These are phyloP conservation scores for Xiphorhynchus elegans DNA, from an alignment of 2,113 vertebrate genomes.

Conservation along the genomic window DNA sequence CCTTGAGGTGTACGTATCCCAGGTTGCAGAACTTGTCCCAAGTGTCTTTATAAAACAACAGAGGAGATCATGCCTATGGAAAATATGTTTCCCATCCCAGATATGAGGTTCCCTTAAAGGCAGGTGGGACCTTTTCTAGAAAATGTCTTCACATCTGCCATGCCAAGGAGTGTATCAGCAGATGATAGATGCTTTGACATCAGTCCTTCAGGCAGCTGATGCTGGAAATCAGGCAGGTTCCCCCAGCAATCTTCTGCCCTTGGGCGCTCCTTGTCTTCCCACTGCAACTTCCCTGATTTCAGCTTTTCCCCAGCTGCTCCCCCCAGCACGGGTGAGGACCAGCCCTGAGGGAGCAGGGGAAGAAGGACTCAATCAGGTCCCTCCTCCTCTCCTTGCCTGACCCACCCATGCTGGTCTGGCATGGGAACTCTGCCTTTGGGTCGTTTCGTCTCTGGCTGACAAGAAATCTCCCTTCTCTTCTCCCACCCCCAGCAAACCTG, in stretches of 20 bases:
- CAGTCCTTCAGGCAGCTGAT: not conserved
- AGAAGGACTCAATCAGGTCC: rapidly evolving
- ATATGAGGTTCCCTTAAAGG: not conserved
- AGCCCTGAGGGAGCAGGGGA: not conserved
- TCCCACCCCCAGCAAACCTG: not conserved
- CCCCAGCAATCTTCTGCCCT: not conserved
- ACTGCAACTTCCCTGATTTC: not conserved
- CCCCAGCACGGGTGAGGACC: not conserved
- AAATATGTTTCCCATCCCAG: not conserved
- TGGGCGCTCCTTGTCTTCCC: not conserved
- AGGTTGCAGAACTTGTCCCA: rapidly evolving
- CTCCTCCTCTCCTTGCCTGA: not conserved
- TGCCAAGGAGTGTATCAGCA: rapidly evolving
- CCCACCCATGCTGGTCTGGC: rapidly evolving
- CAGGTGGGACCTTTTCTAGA: not conserved
- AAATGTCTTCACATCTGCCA: not conserved
- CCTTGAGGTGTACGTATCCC: not conserved
- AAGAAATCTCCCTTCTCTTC: not conserved
- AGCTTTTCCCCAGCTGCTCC: not conserved
- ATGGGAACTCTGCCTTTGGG: not conserved
- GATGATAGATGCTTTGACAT: rapidly evolving
- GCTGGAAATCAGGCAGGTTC: not conserved
- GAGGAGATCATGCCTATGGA: not conserved
- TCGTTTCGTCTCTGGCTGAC: not conserved
- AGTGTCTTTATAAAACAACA: not conserved